phyloP scores from a whole-genome alignment of 2,888 invertebrate genomes.

The Meghimatium bilineatum region DNA sequence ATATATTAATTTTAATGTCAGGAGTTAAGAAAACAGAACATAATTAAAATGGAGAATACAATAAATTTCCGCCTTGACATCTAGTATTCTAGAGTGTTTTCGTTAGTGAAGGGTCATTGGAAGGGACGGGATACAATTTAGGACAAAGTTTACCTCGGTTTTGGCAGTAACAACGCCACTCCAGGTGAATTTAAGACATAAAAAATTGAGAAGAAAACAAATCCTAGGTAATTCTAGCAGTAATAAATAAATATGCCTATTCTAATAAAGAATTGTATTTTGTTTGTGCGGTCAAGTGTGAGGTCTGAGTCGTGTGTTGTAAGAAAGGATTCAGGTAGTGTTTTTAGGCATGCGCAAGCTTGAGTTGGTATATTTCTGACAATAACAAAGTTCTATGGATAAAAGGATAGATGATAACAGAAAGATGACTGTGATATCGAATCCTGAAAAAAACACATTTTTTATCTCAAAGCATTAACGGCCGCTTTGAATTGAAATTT shows the following conservation, averaged over 20 bases:
- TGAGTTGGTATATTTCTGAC: no score
- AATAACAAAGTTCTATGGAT: no score
- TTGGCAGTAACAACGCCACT: not conserved
- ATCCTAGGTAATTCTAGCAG: not conserved
- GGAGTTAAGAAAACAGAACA: not conserved
- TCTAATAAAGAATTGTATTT: not conserved
- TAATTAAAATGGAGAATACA: not conserved
- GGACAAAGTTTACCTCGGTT: not conserved
- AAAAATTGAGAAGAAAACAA: not conserved
- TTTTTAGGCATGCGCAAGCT: no score
- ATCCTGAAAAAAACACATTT: no score
- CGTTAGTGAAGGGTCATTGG: no score
- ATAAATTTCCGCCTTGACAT: not conserved
- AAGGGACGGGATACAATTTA: not conserved
- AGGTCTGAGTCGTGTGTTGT: not conserved
- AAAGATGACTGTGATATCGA: no score
- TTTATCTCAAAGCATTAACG: no score
- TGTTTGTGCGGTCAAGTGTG: not conserved
- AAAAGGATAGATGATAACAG: no score
- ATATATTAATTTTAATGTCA: slow-evolving; percentile 1
- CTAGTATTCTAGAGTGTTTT: not conserved
- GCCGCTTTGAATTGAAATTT: no score
- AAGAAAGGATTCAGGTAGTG: no score
- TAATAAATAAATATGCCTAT: not conserved
- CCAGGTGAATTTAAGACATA: not conserved